These are phyloP conservation scores for Yoshiicerus persimilis DNA, from an alignment of 1,140 invertebrate genomes.

Conservation along the genomic window DNA sequence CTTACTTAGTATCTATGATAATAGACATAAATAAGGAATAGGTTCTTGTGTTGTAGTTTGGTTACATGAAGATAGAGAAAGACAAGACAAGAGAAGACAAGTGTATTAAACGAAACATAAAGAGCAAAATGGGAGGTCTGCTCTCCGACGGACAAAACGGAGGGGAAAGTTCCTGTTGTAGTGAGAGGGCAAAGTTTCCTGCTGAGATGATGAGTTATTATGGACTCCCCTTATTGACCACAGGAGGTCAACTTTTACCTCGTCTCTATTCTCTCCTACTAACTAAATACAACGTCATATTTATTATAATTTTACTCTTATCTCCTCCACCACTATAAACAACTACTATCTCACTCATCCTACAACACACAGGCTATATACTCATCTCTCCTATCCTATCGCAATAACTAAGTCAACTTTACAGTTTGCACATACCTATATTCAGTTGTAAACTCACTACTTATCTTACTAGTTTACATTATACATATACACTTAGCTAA, in stretches of 20 bases:
- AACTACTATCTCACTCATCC: neutral
- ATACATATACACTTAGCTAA: neutral
- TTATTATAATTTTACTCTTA: neutral
- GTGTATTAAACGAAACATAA: neutral
- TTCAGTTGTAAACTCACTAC: neutral
- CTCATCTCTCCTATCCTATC: too few relatives aligned
- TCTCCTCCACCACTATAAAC: neutral
- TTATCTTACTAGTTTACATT: neutral
- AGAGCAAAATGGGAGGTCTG: conserved; percentile 46
- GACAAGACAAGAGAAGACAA: neutral
- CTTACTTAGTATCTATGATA: neutral
- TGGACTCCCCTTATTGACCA: conserved; percentile 47
- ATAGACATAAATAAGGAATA: neutral
- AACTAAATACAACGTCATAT: neutral
- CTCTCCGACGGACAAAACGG: conserved; percentile 1
- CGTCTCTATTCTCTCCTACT: neutral
- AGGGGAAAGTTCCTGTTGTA: conserved; percentile 37
- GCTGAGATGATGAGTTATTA: conserved; percentile 49
- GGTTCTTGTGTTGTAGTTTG: too few relatives aligned
- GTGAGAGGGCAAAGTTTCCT: conserved; percentile 25
- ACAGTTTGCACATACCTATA: neutral
- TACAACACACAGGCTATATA: neutral
- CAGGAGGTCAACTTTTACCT: conserved; percentile 44
- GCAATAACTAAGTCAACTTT: neutral
- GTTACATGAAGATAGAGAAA: neutral